Conservation (phyloP, 2,113 vertebrate species). For the Petrocephalus zakoni region DNA sequence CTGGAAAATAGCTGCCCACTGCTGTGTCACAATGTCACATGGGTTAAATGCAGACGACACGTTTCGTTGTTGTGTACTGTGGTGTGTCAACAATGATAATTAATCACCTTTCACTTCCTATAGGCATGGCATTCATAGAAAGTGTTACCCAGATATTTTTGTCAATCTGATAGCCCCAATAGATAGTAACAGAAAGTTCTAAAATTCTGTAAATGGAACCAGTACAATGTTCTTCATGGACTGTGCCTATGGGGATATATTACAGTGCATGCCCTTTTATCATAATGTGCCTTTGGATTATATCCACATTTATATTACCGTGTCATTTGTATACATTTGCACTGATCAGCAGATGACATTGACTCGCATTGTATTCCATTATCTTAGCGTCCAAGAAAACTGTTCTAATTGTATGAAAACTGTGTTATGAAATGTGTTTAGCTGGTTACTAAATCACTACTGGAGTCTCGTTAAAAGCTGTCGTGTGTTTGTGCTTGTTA, state of each 20-base stretch:
- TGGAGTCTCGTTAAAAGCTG: neutral
- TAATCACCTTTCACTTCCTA: neutral
- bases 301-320: neutral
- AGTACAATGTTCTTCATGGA: neutral
- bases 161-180: neutral
- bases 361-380: neutral
- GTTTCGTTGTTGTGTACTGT: too few relatives aligned
- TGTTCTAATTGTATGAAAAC: neutral
- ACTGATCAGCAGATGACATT: neutral
- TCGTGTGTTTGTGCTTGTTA: neutral
- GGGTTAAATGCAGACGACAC: too few relatives aligned
- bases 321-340: constrained; percentile 3
- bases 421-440: neutral
- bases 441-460: constrained; percentile 1
- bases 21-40: too few relatives aligned
- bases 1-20: too few relatives aligned
- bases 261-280: neutral
- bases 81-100: too few relatives aligned
- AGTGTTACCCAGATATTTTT: neutral
- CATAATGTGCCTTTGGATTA: neutral
- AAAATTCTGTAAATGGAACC: neutral
- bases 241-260: neutral
- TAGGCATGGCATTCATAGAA: neutral
- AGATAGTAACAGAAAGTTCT: neutral
- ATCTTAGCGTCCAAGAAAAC: neutral